phyloP scores from a whole-genome alignment of 2,797 vertebrate genomes.

The Gallirallus australis region DNA sequence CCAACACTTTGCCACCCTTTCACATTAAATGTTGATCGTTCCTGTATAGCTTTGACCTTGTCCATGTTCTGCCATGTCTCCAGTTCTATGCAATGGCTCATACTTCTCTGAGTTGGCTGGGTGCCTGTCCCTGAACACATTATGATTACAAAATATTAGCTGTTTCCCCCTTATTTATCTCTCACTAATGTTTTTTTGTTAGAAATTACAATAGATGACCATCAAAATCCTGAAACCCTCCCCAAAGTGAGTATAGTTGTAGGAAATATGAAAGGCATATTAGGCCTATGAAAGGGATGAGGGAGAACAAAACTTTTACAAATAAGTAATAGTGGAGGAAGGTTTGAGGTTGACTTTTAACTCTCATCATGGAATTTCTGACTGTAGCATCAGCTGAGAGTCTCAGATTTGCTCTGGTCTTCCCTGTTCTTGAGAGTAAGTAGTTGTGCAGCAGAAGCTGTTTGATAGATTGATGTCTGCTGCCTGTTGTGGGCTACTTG shows the following conservation, averaged over 20 bases:
- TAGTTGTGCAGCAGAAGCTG: rapidly evolving
- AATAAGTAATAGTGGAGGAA: neutral
- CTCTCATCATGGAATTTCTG: neutral
- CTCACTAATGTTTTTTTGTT: neutral
- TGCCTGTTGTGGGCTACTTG: neutral
- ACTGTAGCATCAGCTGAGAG: neutral
- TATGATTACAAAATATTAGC: neutral
- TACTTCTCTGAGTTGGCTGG: rapidly evolving
- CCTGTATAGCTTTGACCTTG: neutral
- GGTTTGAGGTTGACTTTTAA: neutral
- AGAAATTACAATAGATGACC: neutral
- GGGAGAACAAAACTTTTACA: neutral
- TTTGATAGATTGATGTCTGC: neutral
- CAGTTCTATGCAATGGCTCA: neutral
- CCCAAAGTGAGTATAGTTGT: neutral
- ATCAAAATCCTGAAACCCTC: neutral
- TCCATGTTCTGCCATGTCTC: neutral
- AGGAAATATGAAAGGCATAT: neutral
- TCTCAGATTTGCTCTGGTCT: neutral
- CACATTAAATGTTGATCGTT: rapidly evolving
- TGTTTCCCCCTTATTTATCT: neutral
- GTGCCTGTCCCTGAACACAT: too few species aligned
- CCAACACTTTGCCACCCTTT: neutral
- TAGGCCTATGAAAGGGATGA: neutral
- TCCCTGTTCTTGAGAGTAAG: too few species aligned